phyloP scores from a whole-genome alignment of 1,140 invertebrate genomes.

The Heliconius nattereri region DNA sequence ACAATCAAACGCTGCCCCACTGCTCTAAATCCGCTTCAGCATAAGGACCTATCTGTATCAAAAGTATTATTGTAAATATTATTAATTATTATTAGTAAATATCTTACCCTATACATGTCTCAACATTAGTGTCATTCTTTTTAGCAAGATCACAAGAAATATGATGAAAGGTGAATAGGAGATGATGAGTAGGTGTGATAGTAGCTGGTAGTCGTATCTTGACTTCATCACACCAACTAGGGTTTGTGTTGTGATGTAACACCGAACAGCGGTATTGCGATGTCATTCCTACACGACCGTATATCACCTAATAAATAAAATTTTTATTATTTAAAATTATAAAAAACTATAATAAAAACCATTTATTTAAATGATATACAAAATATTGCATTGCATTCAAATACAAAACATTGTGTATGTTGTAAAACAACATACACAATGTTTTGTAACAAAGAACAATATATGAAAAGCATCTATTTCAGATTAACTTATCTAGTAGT shows the following conservation, averaged over 20 bases:
- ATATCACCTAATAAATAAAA: constrained; percentile 56
- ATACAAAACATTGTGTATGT: background rate
- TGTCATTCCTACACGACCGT: constrained; percentile 73
- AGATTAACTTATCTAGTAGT: background rate
- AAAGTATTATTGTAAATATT: too few species aligned
- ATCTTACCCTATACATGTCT: constrained; percentile 89
- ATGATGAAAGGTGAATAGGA: constrained; percentile 95
- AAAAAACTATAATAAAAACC: too few species aligned
- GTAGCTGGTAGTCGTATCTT: constrained; percentile 92
- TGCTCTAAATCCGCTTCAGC: too few species aligned
- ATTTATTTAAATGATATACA: too few species aligned
- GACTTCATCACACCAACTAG: constrained; percentile 94
- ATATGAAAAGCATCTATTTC: too few species aligned
- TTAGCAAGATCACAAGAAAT: constrained; percentile 93
- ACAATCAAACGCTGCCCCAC: too few species aligned
- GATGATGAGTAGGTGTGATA: constrained; percentile 89
- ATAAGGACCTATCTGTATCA: background rate
- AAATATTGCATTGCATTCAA: background rate
- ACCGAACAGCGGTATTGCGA: constrained; percentile 85
- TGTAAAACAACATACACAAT: too few species aligned
- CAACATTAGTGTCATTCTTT: constrained; percentile 89
- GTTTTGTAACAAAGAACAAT: too few species aligned
- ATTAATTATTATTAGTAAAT: too few species aligned
- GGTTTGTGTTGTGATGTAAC: constrained; percentile 90
- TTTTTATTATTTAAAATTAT: constrained; percentile 1